phyloP scores from a whole-genome alignment of 2,113 vertebrate genomes.

The Coptodon rendalli region DNA sequence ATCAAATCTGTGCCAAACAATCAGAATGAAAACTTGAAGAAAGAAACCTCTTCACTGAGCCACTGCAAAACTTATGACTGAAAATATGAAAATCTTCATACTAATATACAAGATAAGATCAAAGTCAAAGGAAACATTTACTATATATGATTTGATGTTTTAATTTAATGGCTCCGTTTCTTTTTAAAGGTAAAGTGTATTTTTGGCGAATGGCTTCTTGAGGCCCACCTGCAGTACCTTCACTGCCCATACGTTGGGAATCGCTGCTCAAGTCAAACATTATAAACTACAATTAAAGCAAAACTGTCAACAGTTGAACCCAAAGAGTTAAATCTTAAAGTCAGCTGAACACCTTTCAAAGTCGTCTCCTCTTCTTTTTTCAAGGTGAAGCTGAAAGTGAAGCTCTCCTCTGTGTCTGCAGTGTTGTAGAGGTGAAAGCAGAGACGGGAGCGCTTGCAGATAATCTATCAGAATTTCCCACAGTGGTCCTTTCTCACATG shows the following conservation, averaged over 20 bases:
- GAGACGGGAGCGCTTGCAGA: not conserved
- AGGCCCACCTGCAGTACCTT: not conserved
- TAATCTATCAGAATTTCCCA: not conserved
- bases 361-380: not conserved
- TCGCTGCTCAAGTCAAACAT: not conserved
- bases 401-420: not conserved
- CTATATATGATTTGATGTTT: not conserved
- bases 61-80: not conserved
- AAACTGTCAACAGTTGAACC: not conserved
- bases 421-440: not conserved
- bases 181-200: not conserved
- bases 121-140: not conserved
- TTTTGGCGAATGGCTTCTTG: accelerated
- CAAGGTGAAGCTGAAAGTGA: not conserved
- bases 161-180: accelerated
- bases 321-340: not conserved
- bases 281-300: not conserved
- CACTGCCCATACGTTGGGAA: accelerated
- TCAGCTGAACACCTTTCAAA: not conserved
- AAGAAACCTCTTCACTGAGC: not conserved
- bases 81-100: not conserved
- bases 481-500: not conserved
- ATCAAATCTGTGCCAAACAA: not conserved
- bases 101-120: not conserved
- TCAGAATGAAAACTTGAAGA: not conserved